phyloP scores from a whole-genome alignment of 2,113 vertebrate genomes.

The Orthonyx spaldingii region DNA sequence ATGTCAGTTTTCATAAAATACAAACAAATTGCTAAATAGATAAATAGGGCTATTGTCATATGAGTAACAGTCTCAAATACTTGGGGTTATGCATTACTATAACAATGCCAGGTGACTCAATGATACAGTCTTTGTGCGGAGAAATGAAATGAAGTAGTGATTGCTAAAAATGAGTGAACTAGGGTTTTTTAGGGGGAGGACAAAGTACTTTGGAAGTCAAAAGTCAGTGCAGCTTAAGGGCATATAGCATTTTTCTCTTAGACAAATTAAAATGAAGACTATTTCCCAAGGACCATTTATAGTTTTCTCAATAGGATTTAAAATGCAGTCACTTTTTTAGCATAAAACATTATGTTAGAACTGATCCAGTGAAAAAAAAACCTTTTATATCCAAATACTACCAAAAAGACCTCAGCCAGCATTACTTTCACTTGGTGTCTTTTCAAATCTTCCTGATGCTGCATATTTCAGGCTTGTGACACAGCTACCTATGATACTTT shows the following conservation, averaged over 20 bases:
- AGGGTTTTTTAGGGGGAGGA: accelerated
- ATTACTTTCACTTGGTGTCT: not conserved
- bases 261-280: not conserved
- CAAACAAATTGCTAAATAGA: not conserved
- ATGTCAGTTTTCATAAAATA: not conserved
- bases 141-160: not conserved
- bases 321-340: not conserved
- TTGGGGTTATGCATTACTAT: not conserved
- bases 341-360: not conserved
- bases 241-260: not conserved
- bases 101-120: not conserved
- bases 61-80: not conserved
- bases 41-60: not conserved
- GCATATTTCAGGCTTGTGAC: not conserved
- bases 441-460: not conserved
- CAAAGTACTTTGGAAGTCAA: not conserved
- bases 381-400: not conserved
- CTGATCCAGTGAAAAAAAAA: not conserved
- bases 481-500: not conserved
- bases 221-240: not conserved
- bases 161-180: accelerated
- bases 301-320: not conserved
- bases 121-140: not conserved
- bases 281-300: not conserved
- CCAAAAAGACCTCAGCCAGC: not conserved